phyloP scores from a whole-genome alignment of 1,140 invertebrate species.

The Cydia pomonella region DNA sequence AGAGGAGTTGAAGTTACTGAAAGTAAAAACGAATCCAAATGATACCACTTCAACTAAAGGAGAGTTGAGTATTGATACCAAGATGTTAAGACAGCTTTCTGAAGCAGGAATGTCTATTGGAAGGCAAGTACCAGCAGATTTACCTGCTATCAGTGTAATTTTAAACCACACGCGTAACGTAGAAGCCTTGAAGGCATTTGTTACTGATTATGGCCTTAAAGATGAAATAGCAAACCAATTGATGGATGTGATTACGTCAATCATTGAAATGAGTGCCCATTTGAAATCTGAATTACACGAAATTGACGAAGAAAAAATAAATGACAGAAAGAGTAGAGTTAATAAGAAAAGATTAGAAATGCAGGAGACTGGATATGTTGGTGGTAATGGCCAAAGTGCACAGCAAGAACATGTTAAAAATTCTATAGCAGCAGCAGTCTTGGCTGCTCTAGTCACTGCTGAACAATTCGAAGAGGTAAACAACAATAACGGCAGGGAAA shows the following conservation, averaged over 20 bases:
- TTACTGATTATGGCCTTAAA: conserved; percentile 77
- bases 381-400: conserved; percentile 53
- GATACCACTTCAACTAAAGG: conserved; percentile 81
- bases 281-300: conserved; percentile 69
- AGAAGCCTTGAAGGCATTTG: conserved; percentile 76
- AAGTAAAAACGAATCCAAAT: conserved; percentile 81
- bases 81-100: conserved; percentile 85
- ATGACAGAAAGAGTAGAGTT: conserved; percentile 56
- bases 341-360: conserved; percentile 59
- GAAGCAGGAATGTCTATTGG: conserved; percentile 86
- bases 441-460: conserved; percentile 80
- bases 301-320: conserved; percentile 48
- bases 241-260: conserved; percentile 77
- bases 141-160: conserved; percentile 84
- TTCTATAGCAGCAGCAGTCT: conserved; percentile 81
- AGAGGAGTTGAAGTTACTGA: conserved; percentile 84
- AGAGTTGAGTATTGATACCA: conserved; percentile 84
- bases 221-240: conserved; percentile 79
- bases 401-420: conserved; percentile 78
- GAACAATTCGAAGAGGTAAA: conserved; percentile 76
- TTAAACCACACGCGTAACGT: conserved; percentile 81
- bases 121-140: conserved; percentile 82
- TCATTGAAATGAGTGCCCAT: conserved; percentile 79
- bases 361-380: conserved; percentile 45
- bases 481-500: conserved; percentile 77